A percentile compares a stretch with the other conserved stretches of the same genome.
phyloP scores from a whole-genome alignment of 1,140 invertebrate genomes.

The Drosophila fuyamai region DNA sequence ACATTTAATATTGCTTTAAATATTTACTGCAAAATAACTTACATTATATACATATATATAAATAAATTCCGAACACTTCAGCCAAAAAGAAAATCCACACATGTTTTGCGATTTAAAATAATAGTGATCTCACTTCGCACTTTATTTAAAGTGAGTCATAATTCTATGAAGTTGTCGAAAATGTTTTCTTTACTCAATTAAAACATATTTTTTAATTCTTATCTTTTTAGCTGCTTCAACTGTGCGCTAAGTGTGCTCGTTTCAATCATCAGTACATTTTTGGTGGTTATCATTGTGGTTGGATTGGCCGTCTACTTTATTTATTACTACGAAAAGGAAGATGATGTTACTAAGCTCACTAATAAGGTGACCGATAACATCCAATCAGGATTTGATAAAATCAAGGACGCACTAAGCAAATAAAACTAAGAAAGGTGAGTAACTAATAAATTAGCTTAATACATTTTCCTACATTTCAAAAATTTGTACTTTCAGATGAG shows the following conservation, averaged over 20 bases:
- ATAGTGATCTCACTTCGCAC: not conserved
- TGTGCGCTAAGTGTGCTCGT: slow-evolving; percentile 72
- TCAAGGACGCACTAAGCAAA: slow-evolving; percentile 49
- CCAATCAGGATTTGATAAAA: slow-evolving; percentile 47
- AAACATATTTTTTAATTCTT: not conserved
- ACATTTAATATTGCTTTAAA: not conserved
- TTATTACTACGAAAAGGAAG: slow-evolving; percentile 67
- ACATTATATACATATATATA: not conserved
- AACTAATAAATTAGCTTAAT: not conserved
- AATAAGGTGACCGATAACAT: slow-evolving; percentile 51
- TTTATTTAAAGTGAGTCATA: too few species aligned
- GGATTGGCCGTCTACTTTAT: slow-evolving; percentile 68
- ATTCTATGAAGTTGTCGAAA: too few species aligned
- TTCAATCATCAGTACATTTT: slow-evolving; percentile 72
- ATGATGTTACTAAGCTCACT: slow-evolving; percentile 47
- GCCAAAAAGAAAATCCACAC: too few species aligned
- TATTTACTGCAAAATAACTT: not conserved
- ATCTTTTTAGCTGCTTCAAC: slow-evolving; percentile 69
- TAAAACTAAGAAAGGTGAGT: slow-evolving; percentile 13
- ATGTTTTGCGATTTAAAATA: too few species aligned
- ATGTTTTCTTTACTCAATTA: not conserved
- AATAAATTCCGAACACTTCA: not conserved
- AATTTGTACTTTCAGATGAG: slow-evolving; percentile 5
- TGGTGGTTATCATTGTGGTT: slow-evolving; percentile 69
- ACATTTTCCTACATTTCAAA: not conserved